Base-by-base conservation (phyloP, 2,888 invertebrate species). In the Ceriagrion tenellum region DNA sequence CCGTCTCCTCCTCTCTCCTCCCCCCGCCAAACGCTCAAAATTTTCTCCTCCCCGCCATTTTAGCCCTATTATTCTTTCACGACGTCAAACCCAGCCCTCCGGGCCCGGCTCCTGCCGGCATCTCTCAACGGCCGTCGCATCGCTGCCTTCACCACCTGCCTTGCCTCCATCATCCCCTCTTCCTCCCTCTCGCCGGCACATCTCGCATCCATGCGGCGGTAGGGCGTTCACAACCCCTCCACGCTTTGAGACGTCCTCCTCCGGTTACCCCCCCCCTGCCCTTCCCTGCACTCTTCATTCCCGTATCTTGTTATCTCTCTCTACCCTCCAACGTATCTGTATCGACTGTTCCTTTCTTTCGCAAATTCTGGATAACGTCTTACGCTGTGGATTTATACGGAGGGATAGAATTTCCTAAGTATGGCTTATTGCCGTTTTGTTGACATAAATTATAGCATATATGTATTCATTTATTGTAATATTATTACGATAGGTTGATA, bases 31-130 rank as follows among this genome's bases (percentile, higher is more conserved):
- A 2, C 55, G 20, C 56, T 13, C 47, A n/a, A 89, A 55, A 89
- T 12, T 20, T 16, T 47, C 23, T 26, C 91, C 23, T 35, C 23
- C 93, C 69, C 69, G 20, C 47, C 26, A 26, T 40, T 63, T 93
- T 69, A 26, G 35, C 59, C 16, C 63, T 40, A 63, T 59, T 63
- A 90, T 55, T 59, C 90, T 90, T 90, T 90, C 90, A 30, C 55
- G 56, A 59, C 56, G 55, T 56, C 90, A 56, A 56, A 18, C 35
- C 63, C 40, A 26, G 23, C 91, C 23, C 59, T 40, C 40, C 18
- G 47, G 47, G 47, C 47, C 47, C 47, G 47, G 47, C 47, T 47
- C 35, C 35, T 30, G 6, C 13, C 56, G 13, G 12, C 30, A 81
- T 35, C 30, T 35, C 81, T 81, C 81, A 26, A 69, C 69, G 26